Conservation (phyloP, 1,140 invertebrate species). For the Panagrolaimus sp. region DNA sequence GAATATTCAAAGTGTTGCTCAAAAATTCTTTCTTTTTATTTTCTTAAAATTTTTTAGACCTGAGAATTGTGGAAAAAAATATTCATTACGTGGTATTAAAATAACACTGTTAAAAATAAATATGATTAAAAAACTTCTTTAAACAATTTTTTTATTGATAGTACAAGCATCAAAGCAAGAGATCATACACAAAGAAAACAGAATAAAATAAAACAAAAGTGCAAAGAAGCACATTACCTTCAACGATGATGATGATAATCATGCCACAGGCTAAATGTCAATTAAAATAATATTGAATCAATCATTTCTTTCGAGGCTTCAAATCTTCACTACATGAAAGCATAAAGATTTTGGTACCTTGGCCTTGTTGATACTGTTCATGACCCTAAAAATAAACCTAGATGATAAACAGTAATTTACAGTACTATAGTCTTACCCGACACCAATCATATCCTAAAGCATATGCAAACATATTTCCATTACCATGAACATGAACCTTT, state of each 20-base stretch:
- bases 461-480: slow-evolving; percentile 96
- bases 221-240: slow-evolving; percentile 28
- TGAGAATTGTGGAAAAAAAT: too few species aligned
- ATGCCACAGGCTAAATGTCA: too few species aligned
- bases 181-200: slow-evolving; percentile 5
- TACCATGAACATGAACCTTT: slow-evolving; percentile 87
- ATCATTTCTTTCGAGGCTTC: slow-evolving; percentile 54
- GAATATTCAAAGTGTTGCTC: too few species aligned
- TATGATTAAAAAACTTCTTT: too few species aligned
- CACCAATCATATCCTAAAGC: slow-evolving; percentile 94
- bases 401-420: background rate
- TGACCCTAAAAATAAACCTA: slow-evolving; percentile 50
- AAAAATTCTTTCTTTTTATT: too few species aligned
- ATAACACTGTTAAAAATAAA: too few species aligned
- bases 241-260: too few species aligned
- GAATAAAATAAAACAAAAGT: slow-evolving; percentile 29
- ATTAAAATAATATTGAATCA: too few species aligned
- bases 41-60: too few species aligned
- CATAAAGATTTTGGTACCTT: slow-evolving; percentile 48
- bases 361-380: slow-evolving; percentile 34
- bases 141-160: too few species aligned
- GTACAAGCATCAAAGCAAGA: too few species aligned
- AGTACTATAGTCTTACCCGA: slow-evolving; percentile 53
- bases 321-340: slow-evolving; percentile 54
- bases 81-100: too few species aligned